phyloP scores from a whole-genome alignment of 2,113 vertebrate species.

The Sorex araneus region DNA sequence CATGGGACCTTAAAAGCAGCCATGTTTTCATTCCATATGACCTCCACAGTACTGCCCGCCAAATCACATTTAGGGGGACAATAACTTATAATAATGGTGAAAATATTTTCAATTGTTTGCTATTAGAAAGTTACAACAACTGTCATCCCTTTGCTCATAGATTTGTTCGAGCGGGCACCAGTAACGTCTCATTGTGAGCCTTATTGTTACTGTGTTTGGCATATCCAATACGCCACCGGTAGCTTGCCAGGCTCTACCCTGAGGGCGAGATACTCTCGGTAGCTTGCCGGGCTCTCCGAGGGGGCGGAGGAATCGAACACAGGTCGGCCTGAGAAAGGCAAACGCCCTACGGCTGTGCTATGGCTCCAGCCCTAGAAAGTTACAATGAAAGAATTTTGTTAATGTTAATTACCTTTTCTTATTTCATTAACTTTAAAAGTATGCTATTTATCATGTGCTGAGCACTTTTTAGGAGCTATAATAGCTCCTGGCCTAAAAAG shows the following conservation, averaged over 20 bases:
- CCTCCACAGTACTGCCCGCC: not conserved
- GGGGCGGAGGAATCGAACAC: too few relatives aligned
- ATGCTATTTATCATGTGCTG: not conserved
- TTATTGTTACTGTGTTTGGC: too few relatives aligned
- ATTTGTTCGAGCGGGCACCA: too few relatives aligned
- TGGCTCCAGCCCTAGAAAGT: too few relatives aligned
- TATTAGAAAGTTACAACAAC: not conserved
- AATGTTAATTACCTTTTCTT: not conserved
- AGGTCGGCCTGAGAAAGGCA: too few relatives aligned
- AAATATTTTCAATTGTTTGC: slow-evolving; percentile 29
- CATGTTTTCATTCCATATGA: not conserved
- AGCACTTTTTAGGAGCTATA: not conserved
- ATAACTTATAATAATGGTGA: not conserved
- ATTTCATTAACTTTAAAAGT: slow-evolving; percentile 39
- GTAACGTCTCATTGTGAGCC: too few relatives aligned
- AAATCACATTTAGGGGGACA: not conserved
- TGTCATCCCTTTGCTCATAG: too few relatives aligned
- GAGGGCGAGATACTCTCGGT: too few relatives aligned
- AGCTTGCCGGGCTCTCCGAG: too few relatives aligned
- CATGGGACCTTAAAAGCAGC: not conserved
- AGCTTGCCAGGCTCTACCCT: too few relatives aligned
- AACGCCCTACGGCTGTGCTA: too few relatives aligned
- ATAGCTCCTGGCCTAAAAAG: not conserved
- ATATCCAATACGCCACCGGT: too few relatives aligned
- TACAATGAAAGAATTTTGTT: not conserved